A percentile compares a stretch with the other conserved stretches of the same genome.
Conservation (phyloP, 2,113 vertebrate species). For the Aphelocoma coerulescens region DNA sequence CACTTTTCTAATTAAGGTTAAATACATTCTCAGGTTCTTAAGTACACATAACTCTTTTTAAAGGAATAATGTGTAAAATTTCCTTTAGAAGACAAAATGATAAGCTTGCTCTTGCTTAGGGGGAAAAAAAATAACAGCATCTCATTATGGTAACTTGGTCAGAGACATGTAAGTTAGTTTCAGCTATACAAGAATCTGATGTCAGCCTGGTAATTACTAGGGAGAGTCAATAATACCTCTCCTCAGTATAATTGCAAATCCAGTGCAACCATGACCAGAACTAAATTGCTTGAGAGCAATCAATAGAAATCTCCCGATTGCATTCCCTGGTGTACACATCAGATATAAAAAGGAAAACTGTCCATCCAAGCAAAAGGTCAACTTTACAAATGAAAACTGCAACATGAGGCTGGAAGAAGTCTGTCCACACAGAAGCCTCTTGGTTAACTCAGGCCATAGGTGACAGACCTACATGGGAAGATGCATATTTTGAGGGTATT, state of each 20-base stretch:
- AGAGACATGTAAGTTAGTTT: constrained; percentile 58
- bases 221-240: constrained; percentile 77
- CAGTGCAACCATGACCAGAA: constrained; percentile 78
- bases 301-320: constrained; percentile 77
- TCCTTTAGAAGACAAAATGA: background rate
- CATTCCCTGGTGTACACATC: constrained; percentile 67
- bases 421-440: background rate
- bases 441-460: constrained; percentile 5
- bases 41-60: background rate
- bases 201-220: constrained; percentile 75
- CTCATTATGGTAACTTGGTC: constrained; percentile 51
- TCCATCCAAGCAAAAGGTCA: constrained; percentile 76
- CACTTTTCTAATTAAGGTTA: background rate
- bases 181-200: constrained; percentile 68
- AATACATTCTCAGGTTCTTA: background rate
- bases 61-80: background rate
- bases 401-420: constrained; percentile 27
- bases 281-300: constrained; percentile 80
- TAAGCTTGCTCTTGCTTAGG: background rate
- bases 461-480: background rate
- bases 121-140: background rate
- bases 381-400: constrained; percentile 69
- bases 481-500: background rate
- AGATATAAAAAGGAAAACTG: constrained; percentile 72
- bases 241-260: constrained; percentile 81